phyloP scores from a whole-genome alignment of 2,888 invertebrate genomes.

The Mellilla xanthometata region DNA sequence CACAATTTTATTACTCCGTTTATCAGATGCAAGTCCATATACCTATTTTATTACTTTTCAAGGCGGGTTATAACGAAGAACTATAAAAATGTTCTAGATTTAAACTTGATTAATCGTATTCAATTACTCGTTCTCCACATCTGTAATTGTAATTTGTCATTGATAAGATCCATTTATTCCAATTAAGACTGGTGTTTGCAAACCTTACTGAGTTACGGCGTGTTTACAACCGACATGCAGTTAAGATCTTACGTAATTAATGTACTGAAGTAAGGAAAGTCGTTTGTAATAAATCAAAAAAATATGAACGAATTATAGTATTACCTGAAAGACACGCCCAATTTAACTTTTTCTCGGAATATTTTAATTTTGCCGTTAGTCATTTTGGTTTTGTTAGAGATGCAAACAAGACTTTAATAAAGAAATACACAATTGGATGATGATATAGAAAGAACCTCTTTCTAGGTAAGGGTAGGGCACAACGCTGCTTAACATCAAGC shows the following conservation, averaged over 20 bases:
- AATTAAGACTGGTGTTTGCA: conserved; percentile 16
- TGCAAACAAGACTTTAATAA: too few species aligned
- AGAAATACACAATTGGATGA: too few species aligned
- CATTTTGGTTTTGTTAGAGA: too few species aligned
- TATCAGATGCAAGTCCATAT: conserved; percentile 41
- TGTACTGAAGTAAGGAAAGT: not conserved
- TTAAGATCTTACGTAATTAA: not conserved
- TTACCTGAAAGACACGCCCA: too few species aligned
- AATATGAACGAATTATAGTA: too few species aligned
- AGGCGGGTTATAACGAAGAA: conserved; percentile 41
- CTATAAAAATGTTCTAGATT: conserved; percentile 56
- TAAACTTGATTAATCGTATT: conserved; percentile 49
- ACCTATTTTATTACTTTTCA: conserved; percentile 32
- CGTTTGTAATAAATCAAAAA: too few species aligned
- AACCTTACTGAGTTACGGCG: conserved; percentile 4
- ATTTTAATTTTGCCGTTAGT: too few species aligned
- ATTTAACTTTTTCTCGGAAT: too few species aligned
- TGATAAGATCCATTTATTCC: conserved; percentile 20
- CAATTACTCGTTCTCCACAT: conserved; percentile 34
- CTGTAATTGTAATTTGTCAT: conserved; percentile 32
- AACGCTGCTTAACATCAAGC: too few species aligned
- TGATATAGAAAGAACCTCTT: too few species aligned
- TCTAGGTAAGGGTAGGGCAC: too few species aligned
- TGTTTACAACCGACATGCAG: not conserved
- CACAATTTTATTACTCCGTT: conserved; percentile 30